A percentile compares a stretch with the other conserved stretches of the same genome.
Conservation (phyloP, 2,888 invertebrate species). For the Nebria salina region DNA sequence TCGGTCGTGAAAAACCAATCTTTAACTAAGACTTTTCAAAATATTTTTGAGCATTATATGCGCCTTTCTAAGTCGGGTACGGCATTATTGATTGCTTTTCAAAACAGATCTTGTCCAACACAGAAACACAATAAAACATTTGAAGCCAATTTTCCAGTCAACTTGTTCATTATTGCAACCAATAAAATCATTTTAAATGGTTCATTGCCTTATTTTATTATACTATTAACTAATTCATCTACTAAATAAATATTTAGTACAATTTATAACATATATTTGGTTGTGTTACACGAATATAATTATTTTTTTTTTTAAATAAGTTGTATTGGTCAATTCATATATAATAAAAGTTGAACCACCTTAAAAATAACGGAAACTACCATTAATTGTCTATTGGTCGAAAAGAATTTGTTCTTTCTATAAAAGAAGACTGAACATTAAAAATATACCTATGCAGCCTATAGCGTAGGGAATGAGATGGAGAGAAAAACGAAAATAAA, state of each 20-base stretch:
- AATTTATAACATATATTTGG: no score
- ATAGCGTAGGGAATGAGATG: not conserved
- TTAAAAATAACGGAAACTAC: not conserved
- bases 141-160: not conserved
- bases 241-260: no score
- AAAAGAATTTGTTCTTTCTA: not conserved
- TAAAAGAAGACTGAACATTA: not conserved
- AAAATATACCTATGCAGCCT: not conserved
- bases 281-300: not conserved
- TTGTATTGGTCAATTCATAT: not conserved
- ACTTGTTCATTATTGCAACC: not conserved
- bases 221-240: no score
- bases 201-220: no score
- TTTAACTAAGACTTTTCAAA: constrained; percentile 24
- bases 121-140: not conserved
- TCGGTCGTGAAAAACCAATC: constrained; percentile 37
- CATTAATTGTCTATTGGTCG: not conserved
- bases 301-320: not conserved
- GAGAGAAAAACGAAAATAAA: not conserved
- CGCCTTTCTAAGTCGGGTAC: constrained; percentile 17
- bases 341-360: not conserved
- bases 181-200: not conserved
- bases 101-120: not conserved
- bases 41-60: constrained; percentile 32
- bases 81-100: not conserved